Conservation (phyloP, 2,797 vertebrate species). For the Pseudochromis fuscus region DNA sequence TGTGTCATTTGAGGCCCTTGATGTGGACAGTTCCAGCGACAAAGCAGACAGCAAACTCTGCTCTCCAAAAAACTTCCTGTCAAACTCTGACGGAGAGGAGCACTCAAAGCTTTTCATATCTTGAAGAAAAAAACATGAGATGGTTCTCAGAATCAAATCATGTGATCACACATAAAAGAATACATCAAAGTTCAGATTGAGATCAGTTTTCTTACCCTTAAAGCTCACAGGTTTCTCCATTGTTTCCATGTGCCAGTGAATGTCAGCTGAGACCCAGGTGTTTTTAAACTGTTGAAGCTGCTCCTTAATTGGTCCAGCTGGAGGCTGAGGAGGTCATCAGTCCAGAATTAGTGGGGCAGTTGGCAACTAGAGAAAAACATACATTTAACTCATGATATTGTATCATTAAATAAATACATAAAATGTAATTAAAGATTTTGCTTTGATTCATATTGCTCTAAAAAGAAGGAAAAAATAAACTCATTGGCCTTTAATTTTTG, state of each 20-base stretch:
- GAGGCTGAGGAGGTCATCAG: slow-evolving; percentile 43
- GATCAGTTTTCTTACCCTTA: slow-evolving; percentile 49
- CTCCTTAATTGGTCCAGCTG: slow-evolving; percentile 72
- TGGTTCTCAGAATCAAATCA: neutral
- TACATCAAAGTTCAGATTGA: neutral
- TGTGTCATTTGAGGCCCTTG: slow-evolving; percentile 51
- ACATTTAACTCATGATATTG: neutral
- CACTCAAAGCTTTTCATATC: slow-evolving; percentile 74
- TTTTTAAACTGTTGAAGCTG: slow-evolving; percentile 57
- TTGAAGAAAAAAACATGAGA: slow-evolving; percentile 33
- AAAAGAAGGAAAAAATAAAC: no score
- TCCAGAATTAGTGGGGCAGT: neutral
- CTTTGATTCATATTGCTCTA: no score
- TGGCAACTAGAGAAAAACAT: neutral
- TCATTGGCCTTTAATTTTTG: no score
- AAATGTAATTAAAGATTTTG: no score
- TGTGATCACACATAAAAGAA: neutral
- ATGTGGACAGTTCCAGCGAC: slow-evolving; percentile 67
- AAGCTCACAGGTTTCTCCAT: slow-evolving; percentile 55
- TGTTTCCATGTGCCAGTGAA: neutral
- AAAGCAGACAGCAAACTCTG: slow-evolving; percentile 73
- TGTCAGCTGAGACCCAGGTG: slow-evolving; percentile 17
- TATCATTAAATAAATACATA: no score
- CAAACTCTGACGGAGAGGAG: slow-evolving; percentile 74
- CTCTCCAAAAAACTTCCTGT: slow-evolving; percentile 76